Conservation (phyloP, 2,113 vertebrate species). For the Crotalus horridus region DNA sequence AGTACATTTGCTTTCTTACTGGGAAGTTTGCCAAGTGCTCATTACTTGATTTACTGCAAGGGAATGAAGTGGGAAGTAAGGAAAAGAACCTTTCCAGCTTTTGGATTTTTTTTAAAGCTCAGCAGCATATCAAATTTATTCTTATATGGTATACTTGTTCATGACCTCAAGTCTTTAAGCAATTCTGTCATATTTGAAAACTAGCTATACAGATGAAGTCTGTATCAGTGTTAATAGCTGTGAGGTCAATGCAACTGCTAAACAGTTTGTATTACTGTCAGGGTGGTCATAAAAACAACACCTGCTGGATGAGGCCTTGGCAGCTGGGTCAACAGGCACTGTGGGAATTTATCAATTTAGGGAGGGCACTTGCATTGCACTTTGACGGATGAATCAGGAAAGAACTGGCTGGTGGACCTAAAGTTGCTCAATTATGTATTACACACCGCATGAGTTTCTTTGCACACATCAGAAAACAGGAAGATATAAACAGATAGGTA, state of each 20-base stretch:
- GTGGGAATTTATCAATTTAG: conserved; percentile 97
- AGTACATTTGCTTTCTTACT: conserved; percentile 60
- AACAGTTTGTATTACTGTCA: conserved; percentile 98
- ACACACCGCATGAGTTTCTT: conserved; percentile 61
- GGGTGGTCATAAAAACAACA: conserved; percentile 99
- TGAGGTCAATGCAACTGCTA: conserved; percentile 95
- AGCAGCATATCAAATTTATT: conserved; percentile 73
- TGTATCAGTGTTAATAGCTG: conserved; percentile 85
- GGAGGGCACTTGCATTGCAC: conserved; percentile 81
- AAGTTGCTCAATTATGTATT: conserved; percentile 74
- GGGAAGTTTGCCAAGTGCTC: conserved; percentile 59
- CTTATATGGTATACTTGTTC: conserved; percentile 77
- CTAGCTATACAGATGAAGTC: conserved; percentile 73
- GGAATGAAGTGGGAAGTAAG: conserved; percentile 59
- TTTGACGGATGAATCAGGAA: conserved; percentile 78
- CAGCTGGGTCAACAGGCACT: conserved; percentile 99
- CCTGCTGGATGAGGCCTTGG: conserved; percentile 93
- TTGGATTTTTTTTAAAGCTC: conserved; percentile 66
- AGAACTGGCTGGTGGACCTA: conserved; percentile 75
- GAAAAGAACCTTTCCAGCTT: conserved; percentile 59
- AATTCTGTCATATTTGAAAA: conserved; percentile 80
- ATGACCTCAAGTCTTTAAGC: conserved; percentile 75
- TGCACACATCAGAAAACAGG: conserved; percentile 59
- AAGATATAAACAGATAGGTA: conserved; percentile 56
- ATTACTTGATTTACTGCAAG: conserved; percentile 64